Conservation (phyloP, 2,888 invertebrate species). For the Abrostola triplasia region DNA sequence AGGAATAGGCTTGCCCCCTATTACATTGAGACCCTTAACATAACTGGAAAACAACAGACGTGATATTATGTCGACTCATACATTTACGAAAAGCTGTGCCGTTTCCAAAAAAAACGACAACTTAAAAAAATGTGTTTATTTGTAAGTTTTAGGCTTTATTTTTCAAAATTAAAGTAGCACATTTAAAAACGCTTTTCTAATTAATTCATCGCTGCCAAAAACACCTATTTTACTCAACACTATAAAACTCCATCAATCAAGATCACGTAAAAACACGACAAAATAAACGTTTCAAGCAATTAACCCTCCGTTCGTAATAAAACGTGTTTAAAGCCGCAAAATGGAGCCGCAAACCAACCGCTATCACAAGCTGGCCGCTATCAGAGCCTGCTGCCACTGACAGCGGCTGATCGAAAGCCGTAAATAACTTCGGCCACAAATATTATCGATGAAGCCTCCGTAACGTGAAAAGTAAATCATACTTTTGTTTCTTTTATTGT, state of each 20-base stretch:
- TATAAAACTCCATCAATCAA: conserved; percentile 10
- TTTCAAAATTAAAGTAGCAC: no score
- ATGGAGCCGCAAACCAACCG: conserved; percentile 6
- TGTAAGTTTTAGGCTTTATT: no score
- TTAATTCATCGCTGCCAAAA: not conserved
- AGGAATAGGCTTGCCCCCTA: no score
- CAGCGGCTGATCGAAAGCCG: conserved; percentile 32
- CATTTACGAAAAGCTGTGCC: no score
- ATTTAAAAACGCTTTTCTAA: no score
- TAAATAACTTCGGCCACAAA: conserved; percentile 22
- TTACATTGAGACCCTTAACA: no score
- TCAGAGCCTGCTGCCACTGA: conserved; percentile 21
- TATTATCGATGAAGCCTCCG: conserved; percentile 14
- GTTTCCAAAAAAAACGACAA: no score
- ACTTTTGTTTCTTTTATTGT: conserved; percentile 8
- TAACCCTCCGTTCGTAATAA: conserved; percentile 30
- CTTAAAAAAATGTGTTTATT: no score
- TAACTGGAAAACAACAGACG: no score
- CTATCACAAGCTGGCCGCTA: not conserved
- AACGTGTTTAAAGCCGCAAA: conserved; percentile 18
- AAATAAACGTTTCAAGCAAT: conserved; percentile 18
- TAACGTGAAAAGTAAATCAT: conserved; percentile 15
- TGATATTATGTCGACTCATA: no score
- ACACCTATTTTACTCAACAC: not conserved
- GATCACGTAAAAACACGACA: conserved; percentile 12